Percentiles rank a stretch among this genome's conserved stretches.
phyloP scores from a whole-genome alignment of 2,888 invertebrate species.

The Phania funesta region DNA sequence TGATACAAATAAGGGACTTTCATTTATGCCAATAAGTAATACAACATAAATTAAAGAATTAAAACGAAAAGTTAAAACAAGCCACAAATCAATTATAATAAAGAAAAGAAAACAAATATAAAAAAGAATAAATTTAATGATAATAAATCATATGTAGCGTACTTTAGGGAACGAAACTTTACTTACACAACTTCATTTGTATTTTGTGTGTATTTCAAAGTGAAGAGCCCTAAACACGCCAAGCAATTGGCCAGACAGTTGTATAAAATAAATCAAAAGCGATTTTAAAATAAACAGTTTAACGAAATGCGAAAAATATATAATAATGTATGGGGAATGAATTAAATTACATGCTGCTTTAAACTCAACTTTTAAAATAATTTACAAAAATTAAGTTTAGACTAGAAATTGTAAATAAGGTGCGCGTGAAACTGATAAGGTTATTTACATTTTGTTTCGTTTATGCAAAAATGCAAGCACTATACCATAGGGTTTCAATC shows the following conservation, averaged over 20 bases:
- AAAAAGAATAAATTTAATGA: slow-evolving; percentile 31
- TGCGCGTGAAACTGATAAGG: too few relatives aligned
- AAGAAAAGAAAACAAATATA: neutral
- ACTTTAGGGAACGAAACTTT: slow-evolving; percentile 49
- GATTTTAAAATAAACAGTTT: slow-evolving; percentile 14
- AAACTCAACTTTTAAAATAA: neutral
- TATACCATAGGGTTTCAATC: too few relatives aligned
- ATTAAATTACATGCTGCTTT: slow-evolving; percentile 12
- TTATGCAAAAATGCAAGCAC: too few relatives aligned
- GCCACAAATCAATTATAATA: neutral
- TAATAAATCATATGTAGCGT: slow-evolving; percentile 3
- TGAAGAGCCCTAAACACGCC: slow-evolving; percentile 2
- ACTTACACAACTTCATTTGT: slow-evolving; percentile 23
- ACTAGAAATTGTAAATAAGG: too few relatives aligned
- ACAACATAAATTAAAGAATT: slow-evolving; percentile 28
- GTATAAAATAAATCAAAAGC: slow-evolving; percentile 35
- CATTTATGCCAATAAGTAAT: neutral
- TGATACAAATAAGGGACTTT: neutral
- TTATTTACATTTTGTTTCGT: too few relatives aligned
- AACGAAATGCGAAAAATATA: neutral
- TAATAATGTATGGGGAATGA: neutral
- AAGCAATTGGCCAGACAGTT: neutral
- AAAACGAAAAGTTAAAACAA: slow-evolving; percentile 34
- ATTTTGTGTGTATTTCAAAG: slow-evolving; percentile 7
- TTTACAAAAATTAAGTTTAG: neutral